Conservation (phyloP, 2,113 vertebrate genomes). For the Motacilla tschutschensis region DNA sequence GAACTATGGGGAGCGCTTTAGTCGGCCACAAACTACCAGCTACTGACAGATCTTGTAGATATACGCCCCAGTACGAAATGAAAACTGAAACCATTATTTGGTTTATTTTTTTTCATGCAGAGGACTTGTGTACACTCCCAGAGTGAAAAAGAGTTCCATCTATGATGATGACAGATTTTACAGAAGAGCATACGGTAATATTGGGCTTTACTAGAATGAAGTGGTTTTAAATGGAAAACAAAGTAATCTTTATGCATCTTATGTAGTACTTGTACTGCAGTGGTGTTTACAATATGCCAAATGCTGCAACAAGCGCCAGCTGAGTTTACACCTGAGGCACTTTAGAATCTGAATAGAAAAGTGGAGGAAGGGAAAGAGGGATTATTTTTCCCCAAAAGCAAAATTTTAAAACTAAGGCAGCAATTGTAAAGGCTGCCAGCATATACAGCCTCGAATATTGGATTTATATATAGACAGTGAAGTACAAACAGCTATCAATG, state of each 20-base stretch:
- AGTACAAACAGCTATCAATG: background rate
- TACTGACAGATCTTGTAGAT: accelerated
- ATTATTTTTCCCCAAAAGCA: too few relatives aligned
- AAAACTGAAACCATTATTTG: background rate
- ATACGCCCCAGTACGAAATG: accelerated
- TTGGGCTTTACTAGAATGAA: background rate
- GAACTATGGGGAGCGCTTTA: accelerated
- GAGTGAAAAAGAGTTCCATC: background rate
- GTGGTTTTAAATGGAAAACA: background rate
- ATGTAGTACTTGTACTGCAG: background rate
- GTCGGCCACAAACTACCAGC: background rate
- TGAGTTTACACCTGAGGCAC: background rate
- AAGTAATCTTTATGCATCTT: background rate
- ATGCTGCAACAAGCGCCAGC: background rate
- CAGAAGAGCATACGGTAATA: background rate
- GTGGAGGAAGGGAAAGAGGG: background rate
- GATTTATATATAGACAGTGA: background rate
- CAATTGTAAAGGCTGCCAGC: background rate
- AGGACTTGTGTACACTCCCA: background rate
- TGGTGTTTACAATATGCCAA: background rate
- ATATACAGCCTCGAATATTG: background rate
- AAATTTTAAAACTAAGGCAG: background rate
- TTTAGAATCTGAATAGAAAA: background rate
- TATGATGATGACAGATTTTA: background rate
- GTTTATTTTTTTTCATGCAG: background rate